These are phyloP conservation scores for Protodeltote pygarga DNA, from an alignment of 2,888 invertebrate species.

Conservation along the genomic window DNA sequence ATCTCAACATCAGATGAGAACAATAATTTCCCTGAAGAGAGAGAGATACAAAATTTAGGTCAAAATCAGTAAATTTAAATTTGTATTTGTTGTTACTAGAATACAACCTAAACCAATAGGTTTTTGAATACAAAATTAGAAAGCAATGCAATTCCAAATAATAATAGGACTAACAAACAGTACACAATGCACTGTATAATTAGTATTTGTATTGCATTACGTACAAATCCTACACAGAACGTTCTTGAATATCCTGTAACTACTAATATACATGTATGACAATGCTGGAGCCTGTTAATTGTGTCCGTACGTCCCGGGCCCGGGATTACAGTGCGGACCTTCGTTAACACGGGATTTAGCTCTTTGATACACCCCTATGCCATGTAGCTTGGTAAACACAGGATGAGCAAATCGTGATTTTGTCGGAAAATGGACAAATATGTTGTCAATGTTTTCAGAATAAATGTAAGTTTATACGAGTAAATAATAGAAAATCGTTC, in stretches of 20 bases:
- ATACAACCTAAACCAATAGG: too few relatives aligned
- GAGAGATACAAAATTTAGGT: too few relatives aligned
- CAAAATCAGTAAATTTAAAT: too few relatives aligned
- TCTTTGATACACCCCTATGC: constrained; percentile 59
- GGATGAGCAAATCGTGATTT: constrained; percentile 39
- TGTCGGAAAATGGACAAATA: constrained; percentile 17
- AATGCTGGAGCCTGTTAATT: constrained; percentile 66
- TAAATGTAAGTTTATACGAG: constrained; percentile 12
- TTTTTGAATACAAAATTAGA: too few relatives aligned
- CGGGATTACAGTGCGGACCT: constrained; percentile 67
- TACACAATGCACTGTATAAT: constrained; percentile 14
- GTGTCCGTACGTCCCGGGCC: constrained; percentile 57
- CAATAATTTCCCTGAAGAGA: too few relatives aligned
- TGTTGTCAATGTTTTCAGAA: constrained; percentile 15
- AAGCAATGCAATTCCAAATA: too few relatives aligned
- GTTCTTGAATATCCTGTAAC: constrained; percentile 40
- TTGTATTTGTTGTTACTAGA: too few relatives aligned
- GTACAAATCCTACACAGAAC: constrained; percentile 21
- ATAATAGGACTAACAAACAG: not conserved
- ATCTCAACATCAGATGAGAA: too few relatives aligned
- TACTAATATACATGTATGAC: constrained; percentile 48
- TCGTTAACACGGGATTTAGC: constrained; percentile 75
- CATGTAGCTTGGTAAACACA: constrained; percentile 42
- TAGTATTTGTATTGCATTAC: constrained; percentile 38
- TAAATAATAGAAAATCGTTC: not conserved